Evolutionary conservation across 2,888 invertebrate genomes (phyloP).

Genomic region (Seira sanloemensis): DNA sequence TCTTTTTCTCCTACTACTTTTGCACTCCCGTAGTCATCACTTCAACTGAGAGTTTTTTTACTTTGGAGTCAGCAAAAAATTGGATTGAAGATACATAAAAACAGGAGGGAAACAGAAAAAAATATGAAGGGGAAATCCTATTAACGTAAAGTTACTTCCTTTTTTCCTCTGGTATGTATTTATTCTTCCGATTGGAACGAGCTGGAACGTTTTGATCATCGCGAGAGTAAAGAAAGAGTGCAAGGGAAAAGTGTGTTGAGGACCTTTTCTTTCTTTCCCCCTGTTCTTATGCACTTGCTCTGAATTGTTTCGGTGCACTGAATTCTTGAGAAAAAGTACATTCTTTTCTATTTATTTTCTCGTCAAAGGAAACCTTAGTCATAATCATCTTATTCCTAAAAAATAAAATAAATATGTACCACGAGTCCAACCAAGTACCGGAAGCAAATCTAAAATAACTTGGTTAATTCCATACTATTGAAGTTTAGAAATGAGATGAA

Average conservation of each 20-base stretch:
- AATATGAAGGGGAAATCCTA: conserved; percentile 44
- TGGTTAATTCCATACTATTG: too few relatives aligned
- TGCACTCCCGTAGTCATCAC: not conserved
- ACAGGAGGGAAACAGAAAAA: conserved; percentile 38
- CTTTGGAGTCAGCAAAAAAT: conserved; percentile 49
- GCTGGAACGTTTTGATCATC: not conserved
- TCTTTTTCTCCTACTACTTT: not conserved
- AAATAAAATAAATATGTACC: too few relatives aligned
- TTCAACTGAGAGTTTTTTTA: not conserved
- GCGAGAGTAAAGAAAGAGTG: not conserved
- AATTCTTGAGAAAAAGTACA: not conserved
- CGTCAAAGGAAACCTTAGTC: too few relatives aligned
- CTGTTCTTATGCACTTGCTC: not conserved
- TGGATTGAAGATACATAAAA: conserved; percentile 58
- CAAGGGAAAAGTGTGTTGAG: too few relatives aligned
- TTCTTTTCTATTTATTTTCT: not conserved
- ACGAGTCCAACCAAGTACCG: too few relatives aligned
- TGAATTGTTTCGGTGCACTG: not conserved
- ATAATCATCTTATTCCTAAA: too few relatives aligned
- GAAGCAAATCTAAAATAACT: too few relatives aligned
- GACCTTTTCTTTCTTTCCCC: not conserved
- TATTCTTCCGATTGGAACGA: not conserved
- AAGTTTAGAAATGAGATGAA: too few relatives aligned
- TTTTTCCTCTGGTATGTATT: not conserved
- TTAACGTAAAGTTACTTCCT: conserved; percentile 59